Evolutionary conservation across 2,113 vertebrate species (phyloP).

Genomic region (Indicator indicator): DNA sequence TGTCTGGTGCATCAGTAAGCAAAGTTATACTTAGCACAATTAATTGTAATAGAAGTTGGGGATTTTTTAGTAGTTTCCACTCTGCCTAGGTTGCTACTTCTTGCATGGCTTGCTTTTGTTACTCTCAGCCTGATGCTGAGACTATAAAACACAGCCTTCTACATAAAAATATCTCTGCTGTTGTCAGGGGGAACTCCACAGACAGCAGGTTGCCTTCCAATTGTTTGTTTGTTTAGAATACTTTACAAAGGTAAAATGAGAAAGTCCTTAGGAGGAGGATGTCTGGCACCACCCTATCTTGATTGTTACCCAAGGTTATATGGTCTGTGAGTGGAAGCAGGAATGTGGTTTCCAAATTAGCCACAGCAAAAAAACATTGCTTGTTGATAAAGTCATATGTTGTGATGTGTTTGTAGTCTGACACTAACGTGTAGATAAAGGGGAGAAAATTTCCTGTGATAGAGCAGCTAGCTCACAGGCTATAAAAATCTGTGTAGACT

Average conservation of each 20-base stretch:
- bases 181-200: neutral
- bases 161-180: neutral
- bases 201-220: neutral
- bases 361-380: neutral
- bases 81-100: neutral
- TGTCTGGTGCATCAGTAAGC: conserved; percentile 18
- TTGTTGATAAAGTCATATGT: conserved; percentile 38
- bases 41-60: conserved; percentile 2
- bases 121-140: neutral
- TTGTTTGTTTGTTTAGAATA: conserved; percentile 54
- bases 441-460: neutral
- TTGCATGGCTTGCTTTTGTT: neutral
- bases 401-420: conserved; percentile 30
- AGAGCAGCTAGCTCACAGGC: neutral
- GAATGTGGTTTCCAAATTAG: conserved; percentile 54
- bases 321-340: conserved; percentile 36
- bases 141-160: neutral
- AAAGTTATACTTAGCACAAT: neutral
- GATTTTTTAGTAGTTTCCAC: neutral
- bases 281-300: conserved; percentile 52
- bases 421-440: conserved; percentile 5
- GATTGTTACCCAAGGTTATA: conserved; percentile 27
- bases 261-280: conserved; percentile 11
- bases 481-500: conserved; percentile 10
- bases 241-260: conserved; percentile 57